Conservation (phyloP, 2,113 vertebrate species). For the Xiphorhynchus elegans region DNA sequence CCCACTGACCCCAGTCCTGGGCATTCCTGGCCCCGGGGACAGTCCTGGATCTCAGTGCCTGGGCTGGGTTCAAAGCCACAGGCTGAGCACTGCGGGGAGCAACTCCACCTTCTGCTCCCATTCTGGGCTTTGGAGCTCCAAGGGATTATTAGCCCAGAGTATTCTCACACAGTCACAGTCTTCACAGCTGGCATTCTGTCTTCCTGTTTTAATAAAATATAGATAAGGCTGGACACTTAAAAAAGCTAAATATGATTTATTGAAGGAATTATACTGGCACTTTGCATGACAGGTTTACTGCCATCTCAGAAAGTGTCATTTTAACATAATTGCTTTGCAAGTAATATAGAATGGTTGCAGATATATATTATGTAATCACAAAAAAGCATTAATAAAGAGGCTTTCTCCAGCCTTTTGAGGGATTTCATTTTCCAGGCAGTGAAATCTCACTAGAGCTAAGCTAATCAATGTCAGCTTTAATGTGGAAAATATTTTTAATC, state of each 20-base stretch:
- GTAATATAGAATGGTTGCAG: neutral
- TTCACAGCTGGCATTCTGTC: neutral
- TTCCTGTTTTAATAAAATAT: neutral
- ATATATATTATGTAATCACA: neutral
- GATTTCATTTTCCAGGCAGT: neutral
- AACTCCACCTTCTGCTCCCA: neutral
- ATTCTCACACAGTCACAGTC: neutral
- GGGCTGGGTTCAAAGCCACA: accelerated
- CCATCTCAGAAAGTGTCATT: neutral
- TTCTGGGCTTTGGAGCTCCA: neutral
- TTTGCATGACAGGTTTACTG: neutral
- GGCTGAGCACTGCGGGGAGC: neutral
- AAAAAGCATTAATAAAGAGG: neutral
- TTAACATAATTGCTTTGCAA: neutral
- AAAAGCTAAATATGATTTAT: neutral
- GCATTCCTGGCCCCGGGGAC: neutral
- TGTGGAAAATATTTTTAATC: constrained; percentile 15
- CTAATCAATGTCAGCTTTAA: constrained; percentile 33
- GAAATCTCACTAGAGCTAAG: neutral
- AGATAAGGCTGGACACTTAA: neutral
- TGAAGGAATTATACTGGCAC: neutral
- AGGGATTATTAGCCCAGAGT: neutral
- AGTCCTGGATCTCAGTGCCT: neutral
- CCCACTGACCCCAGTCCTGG: too few relatives aligned
- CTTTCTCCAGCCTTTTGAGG: neutral